phyloP scores from a whole-genome alignment of 1,140 invertebrate species.

The Nebria ingens region DNA sequence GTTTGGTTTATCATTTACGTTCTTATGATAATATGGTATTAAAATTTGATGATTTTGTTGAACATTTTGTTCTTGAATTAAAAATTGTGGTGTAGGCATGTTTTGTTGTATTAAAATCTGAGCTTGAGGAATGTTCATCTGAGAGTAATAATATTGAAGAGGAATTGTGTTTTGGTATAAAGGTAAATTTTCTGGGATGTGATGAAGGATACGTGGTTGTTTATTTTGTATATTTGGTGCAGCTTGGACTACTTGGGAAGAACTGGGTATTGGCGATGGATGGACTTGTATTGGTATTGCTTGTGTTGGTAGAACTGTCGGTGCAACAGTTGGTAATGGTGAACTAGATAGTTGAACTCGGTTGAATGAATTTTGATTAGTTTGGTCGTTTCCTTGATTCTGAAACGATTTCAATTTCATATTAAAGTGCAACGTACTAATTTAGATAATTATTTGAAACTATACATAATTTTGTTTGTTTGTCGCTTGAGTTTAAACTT shows the following conservation, averaged over 20 bases:
- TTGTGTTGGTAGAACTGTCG: background rate
- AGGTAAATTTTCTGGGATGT: too few species aligned
- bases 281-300: too few species aligned
- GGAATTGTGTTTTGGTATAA: background rate
- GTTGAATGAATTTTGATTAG: too few species aligned
- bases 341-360: too few species aligned
- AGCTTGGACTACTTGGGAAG: background rate
- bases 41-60: background rate
- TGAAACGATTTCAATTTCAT: background rate
- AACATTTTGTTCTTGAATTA: conserved; percentile 1
- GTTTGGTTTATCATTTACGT: background rate
- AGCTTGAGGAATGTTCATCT: background rate
- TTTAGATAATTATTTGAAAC: too few species aligned
- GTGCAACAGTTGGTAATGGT: background rate
- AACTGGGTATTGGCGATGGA: background rate
- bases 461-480: background rate
- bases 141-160: background rate
- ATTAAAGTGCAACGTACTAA: too few species aligned
- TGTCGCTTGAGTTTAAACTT: background rate
- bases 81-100: background rate
- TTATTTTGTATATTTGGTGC: background rate
- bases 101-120: background rate
- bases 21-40: background rate
- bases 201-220: background rate
- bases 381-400: background rate